phyloP scores from a whole-genome alignment of 2,888 invertebrate genomes.

The Teinopalpus imperialis region DNA sequence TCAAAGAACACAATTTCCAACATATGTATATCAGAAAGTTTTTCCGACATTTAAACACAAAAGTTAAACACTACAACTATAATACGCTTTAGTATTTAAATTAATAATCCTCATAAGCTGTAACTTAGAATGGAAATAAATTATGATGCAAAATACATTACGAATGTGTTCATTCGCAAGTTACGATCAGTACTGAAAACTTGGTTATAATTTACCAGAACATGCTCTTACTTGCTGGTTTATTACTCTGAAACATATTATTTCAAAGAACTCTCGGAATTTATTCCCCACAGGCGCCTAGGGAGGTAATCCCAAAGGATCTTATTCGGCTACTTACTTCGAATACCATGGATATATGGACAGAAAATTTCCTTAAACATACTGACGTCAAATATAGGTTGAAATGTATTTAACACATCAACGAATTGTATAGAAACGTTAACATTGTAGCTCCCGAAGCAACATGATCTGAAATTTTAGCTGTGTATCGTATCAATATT shows the following conservation, averaged over 20 bases:
- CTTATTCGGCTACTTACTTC: constrained; percentile 70
- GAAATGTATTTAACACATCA: constrained; percentile 6
- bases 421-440: too few species aligned
- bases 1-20: too few species aligned
- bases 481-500: too few species aligned
- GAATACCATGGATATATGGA: constrained; percentile 51
- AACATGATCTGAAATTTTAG: too few species aligned
- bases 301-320: constrained; percentile 67
- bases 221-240: constrained; percentile 75
- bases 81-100: constrained; percentile 4
- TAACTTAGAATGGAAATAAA: constrained; percentile 24
- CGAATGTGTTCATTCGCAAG: constrained; percentile 22
- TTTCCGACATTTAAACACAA: background rate
- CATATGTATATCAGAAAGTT: too few species aligned
- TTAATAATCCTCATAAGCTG: constrained; percentile 19
- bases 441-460: too few species aligned
- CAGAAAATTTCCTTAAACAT: constrained; percentile 47
- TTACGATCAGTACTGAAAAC: constrained; percentile 49
- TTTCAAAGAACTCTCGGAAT: constrained; percentile 75
- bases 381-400: constrained; percentile 34
- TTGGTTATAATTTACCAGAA: constrained; percentile 69
- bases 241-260: constrained; percentile 76
- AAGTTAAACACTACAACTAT: constrained; percentile 8
- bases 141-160: constrained; percentile 23
- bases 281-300: constrained; percentile 67